A percentile compares a stretch with the other conserved stretches of the same genome.
Evolutionary conservation across 1,140 invertebrate species (phyloP).

Genomic region (Geopemphigus sp.): DNA sequence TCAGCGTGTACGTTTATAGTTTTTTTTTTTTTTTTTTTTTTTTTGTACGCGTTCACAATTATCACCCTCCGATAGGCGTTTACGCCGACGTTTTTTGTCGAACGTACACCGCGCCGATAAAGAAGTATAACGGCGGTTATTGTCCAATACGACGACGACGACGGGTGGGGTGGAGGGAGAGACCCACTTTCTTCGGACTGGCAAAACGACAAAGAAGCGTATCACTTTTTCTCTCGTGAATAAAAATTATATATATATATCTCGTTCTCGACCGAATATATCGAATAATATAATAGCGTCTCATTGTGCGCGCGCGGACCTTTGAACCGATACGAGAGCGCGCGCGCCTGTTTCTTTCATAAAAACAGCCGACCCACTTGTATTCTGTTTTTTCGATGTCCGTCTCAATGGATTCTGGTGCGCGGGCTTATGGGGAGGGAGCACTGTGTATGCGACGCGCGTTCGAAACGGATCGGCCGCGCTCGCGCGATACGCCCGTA

Average conservation of each 20-base stretch:
- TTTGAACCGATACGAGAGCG: slow-evolving; percentile 27
- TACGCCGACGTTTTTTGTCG: not conserved
- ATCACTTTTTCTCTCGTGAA: slow-evolving; percentile 45
- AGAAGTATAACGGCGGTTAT: slow-evolving; percentile 15
- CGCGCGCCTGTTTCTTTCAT: slow-evolving; percentile 30
- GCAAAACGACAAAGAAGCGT: not conserved
- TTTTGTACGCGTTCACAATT: not conserved
- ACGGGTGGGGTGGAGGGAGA: not conserved
- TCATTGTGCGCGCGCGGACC: slow-evolving; percentile 32
- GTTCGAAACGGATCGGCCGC: slow-evolving; percentile 31
- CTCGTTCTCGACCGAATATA: not conserved
- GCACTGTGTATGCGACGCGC: not conserved
- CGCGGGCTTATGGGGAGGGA: slow-evolving; percentile 24
- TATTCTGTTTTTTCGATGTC: slow-evolving; percentile 18
- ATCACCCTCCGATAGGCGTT: not conserved
- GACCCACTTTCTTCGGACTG: slow-evolving; percentile 39
- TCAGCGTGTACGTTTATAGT: too few relatives aligned
- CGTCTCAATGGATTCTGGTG: slow-evolving; percentile 12
- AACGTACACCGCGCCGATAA: not conserved
- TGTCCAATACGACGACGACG: too few relatives aligned
- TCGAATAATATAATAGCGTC: not conserved
- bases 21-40: too few relatives aligned
- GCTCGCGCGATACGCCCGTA: too few relatives aligned
- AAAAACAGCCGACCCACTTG: slow-evolving; percentile 47
- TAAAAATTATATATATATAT: not conserved